phyloP scores from a whole-genome alignment of 1,140 invertebrate genomes.

The Zophobas morio region DNA sequence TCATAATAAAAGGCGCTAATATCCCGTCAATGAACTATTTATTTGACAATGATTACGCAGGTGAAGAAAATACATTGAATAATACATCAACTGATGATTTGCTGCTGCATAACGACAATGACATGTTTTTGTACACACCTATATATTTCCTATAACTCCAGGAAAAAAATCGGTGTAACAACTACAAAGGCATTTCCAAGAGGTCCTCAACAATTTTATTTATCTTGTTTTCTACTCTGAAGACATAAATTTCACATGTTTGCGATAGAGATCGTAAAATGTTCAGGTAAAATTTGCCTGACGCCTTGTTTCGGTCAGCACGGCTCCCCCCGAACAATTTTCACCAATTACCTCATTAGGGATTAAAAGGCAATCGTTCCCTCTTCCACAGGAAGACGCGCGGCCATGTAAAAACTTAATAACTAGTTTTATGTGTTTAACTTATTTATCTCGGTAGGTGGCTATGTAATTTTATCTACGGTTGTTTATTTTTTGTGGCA shows the following conservation, averaged over 20 bases:
- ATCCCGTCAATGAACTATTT: too few species aligned
- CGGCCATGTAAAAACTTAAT: constrained; percentile 46
- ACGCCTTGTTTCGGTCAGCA: neutral
- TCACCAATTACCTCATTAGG: constrained; percentile 40
- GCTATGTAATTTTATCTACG: constrained; percentile 47
- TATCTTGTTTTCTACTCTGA: too few species aligned
- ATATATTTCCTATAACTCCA: too few species aligned
- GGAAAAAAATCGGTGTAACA: too few species aligned
- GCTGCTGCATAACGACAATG: too few species aligned
- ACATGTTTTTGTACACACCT: too few species aligned
- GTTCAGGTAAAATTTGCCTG: constrained; percentile 1
- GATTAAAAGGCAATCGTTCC: constrained; percentile 37
- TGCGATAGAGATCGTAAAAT: constrained; percentile 3
- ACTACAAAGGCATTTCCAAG: too few species aligned
- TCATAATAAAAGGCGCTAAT: too few species aligned
- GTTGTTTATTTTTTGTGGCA: constrained; percentile 46
- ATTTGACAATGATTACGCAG: too few species aligned
- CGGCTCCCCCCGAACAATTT: constrained; percentile 9
- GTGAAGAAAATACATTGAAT: too few species aligned
- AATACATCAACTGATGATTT: too few species aligned
- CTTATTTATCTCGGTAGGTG: constrained; percentile 48
- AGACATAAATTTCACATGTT: neutral
- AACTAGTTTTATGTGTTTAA: constrained; percentile 48
- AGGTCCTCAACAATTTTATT: too few species aligned
- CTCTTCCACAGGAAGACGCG: constrained; percentile 43